Conservation (phyloP, 2,888 invertebrate species). For the Eurytoma adleriae region DNA sequence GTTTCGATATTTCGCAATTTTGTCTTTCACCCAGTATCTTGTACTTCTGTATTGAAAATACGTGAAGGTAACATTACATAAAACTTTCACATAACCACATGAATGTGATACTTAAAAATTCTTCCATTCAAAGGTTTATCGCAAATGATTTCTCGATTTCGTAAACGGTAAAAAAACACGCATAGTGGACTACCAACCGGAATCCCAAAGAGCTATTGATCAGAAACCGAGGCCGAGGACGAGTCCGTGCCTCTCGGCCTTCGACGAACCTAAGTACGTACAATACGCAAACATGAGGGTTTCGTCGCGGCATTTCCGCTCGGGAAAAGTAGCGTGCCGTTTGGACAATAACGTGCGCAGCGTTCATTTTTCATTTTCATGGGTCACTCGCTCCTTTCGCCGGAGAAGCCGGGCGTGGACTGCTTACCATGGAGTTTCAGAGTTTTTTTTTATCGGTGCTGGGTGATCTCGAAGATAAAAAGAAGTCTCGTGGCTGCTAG, state of each 20-base stretch:
- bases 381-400: conserved; percentile 60
- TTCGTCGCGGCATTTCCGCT: conserved; percentile 42
- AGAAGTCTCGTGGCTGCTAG: conserved; percentile 57
- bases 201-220: conserved; percentile 39
- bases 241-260: background rate
- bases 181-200: background rate
- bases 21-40: conserved; percentile 27
- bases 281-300: background rate
- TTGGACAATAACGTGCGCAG: conserved; percentile 62
- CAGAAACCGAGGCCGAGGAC: background rate
- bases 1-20: conserved; percentile 14
- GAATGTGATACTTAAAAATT: no score
- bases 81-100: no score
- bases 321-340: conserved; percentile 61
- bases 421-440: background rate
- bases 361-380: conserved; percentile 65
- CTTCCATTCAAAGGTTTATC: background rate
- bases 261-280: background rate
- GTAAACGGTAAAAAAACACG: background rate
- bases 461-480: conserved; percentile 63
- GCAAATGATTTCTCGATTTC: conserved; percentile 22
- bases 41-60: no score
- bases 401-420: conserved; percentile 40
- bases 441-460: conserved; percentile 59
- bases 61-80: background rate